These are phyloP conservation scores for Holothuria glaberrima DNA, from an alignment of 35 echinoderm and acorn worm species.

Conservation along the genomic window DNA sequence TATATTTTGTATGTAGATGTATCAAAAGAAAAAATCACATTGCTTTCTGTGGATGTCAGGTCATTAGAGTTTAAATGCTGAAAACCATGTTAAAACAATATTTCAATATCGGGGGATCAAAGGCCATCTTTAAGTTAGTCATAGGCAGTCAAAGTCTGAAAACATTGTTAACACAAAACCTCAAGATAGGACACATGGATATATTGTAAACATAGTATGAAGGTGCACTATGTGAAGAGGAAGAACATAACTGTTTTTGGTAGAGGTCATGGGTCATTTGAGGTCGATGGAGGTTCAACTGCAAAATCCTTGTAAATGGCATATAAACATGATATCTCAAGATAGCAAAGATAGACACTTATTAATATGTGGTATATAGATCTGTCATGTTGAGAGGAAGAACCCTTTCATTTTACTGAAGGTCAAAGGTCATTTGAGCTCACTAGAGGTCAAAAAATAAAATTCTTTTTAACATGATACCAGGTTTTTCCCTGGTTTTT, in stretches of 20 bases:
- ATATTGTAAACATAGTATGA: background rate
- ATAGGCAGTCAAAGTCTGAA: background rate
- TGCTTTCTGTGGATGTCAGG: too few relatives aligned
- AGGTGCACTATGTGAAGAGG: background rate
- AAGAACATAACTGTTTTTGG: background rate
- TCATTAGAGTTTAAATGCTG: too few relatives aligned
- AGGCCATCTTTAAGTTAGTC: too few relatives aligned
- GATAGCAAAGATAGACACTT: background rate
- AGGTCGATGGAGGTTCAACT: background rate
- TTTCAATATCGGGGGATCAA: too few relatives aligned
- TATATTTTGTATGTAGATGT: too few relatives aligned
- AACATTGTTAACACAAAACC: conserved; percentile 13
- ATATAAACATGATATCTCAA: too few relatives aligned
- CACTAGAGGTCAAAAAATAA: too few relatives aligned
- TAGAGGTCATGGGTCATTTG: conserved; percentile 11
- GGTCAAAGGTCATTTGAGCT: too few relatives aligned
- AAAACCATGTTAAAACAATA: too few relatives aligned
- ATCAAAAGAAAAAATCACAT: too few relatives aligned
- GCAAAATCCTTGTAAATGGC: background rate
- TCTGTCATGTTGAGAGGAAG: background rate
- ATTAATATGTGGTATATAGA: background rate
- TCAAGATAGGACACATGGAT: background rate
- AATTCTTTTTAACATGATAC: too few relatives aligned
- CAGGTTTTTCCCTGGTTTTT: too few relatives aligned
- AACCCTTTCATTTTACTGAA: background rate